These are phyloP conservation scores for Hassar affinis DNA, from an alignment of 2,113 vertebrate species.

Conservation along the genomic window DNA sequence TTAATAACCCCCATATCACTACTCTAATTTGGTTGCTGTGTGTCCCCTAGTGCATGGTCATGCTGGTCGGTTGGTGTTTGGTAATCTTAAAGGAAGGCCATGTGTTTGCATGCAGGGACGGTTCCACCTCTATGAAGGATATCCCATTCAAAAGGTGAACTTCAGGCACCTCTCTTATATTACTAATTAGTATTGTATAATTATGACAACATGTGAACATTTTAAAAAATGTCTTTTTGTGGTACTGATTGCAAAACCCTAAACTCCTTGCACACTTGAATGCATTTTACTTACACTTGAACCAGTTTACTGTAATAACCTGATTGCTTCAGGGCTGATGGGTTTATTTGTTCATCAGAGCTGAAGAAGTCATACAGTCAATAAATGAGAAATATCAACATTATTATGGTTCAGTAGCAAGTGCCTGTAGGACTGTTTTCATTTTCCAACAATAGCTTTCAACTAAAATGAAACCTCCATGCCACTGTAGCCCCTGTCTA, in stretches of 20 bases:
- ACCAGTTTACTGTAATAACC: not conserved
- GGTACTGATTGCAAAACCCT: not conserved
- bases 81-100: slow-evolving; percentile 76
- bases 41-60: slow-evolving; percentile 81
- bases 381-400: not conserved
- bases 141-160: slow-evolving; percentile 78
- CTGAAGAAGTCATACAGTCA: not conserved
- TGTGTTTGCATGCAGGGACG: slow-evolving; percentile 94
- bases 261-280: not conserved
- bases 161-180: not conserved
- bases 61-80: slow-evolving; percentile 83
- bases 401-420: not conserved
- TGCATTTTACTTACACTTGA: not conserved
- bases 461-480: not conserved
- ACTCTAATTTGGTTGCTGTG: slow-evolving; percentile 13
- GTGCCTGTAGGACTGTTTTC: not conserved
- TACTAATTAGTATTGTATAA: not conserved
- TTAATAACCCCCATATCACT: not conserved
- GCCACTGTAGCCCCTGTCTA: not conserved
- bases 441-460: not conserved
- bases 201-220: not conserved
- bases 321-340: not conserved
- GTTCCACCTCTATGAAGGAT: slow-evolving; percentile 89
- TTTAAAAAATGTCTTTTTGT: not conserved
- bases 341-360: not conserved